Base-by-base conservation (phyloP, 2,113 vertebrate species). In the Takifugu bimaculatus region DNA sequence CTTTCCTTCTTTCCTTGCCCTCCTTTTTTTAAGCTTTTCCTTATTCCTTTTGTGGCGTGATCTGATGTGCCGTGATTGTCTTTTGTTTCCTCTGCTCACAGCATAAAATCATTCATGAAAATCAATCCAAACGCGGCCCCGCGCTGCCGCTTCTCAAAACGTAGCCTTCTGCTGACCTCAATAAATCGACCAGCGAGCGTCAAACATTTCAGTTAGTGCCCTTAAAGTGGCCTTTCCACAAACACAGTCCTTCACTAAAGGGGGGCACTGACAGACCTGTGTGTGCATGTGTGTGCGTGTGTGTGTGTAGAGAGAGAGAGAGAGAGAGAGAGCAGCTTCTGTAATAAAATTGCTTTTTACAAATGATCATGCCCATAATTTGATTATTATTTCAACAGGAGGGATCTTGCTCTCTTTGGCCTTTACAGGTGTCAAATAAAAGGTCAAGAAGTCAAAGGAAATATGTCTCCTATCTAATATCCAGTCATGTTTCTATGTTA, bases 101-200 rank as follows among this genome's bases (percentile, higher is more conserved):
- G 77, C 75, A 70, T 77, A 81, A 84, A 85, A 79, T 84, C 81
- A 81, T 81, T 86, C 77, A 84, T 78, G 78, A 78, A 88, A 86
- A 88, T 89, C 83, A 84, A 89, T 88, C 81, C 61, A 50, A 80
- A 76, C 79, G 60, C 51, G 28, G 59, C 55, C 63, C n/a, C 59
- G 26, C 72, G 64, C 69, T 7, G 70, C 71, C 76, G 64, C 65
- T 74, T 65, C 68, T 78, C 72, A 78, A 85, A 87, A 80, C 57
- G 56, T 80, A 84, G 85, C 84, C 89, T 86, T 69, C 64, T 67
- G 73, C 68, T 89, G 85, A 88, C 87, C 87, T 88, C 87, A 86
- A 89, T 89, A 88, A 89, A 90, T 88, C 81, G 73, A 87, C 80
- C 52, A 29, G 68, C 39, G 57, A 81, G 70, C 54, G 59, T 83